Conservation (phyloP, 2,888 invertebrate genomes). For the Cotesia congregata region DNA sequence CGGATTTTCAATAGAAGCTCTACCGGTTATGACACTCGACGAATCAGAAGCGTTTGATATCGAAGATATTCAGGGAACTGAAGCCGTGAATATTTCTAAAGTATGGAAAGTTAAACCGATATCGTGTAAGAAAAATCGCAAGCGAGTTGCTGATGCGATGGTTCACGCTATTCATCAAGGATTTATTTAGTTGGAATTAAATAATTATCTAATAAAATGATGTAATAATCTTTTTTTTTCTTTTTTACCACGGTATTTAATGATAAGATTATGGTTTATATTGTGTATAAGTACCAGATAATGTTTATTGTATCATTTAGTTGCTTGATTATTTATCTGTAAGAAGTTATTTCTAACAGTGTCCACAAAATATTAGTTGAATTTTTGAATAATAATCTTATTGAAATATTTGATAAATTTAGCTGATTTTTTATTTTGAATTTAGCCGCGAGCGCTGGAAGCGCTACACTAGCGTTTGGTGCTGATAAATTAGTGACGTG, state of each 20-base stretch:
- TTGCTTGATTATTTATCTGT: too few species aligned
- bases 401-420: neutral
- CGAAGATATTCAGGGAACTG: constrained; percentile 73
- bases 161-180: constrained; percentile 77
- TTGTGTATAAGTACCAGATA: too few species aligned
- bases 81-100: constrained; percentile 75
- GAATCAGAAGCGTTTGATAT: constrained; percentile 75
- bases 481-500: neutral
- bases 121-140: constrained; percentile 74
- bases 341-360: too few species aligned
- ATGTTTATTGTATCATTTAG: too few species aligned
- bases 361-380: neutral
- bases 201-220: neutral
- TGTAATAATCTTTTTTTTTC: too few species aligned
- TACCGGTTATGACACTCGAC: constrained; percentile 73
- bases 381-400: neutral
- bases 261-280: too few species aligned
- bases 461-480: neutral
- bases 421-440: neutral
- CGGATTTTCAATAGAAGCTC: constrained; percentile 75
- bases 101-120: constrained; percentile 77
- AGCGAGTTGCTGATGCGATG: constrained; percentile 76
- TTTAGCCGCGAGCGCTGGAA: neutral
- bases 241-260: too few species aligned
- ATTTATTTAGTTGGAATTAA: constrained; percentile 70